Evolutionary conservation across 1,140 invertebrate species (phyloP).

Genomic region (Asobara japonica): DNA sequence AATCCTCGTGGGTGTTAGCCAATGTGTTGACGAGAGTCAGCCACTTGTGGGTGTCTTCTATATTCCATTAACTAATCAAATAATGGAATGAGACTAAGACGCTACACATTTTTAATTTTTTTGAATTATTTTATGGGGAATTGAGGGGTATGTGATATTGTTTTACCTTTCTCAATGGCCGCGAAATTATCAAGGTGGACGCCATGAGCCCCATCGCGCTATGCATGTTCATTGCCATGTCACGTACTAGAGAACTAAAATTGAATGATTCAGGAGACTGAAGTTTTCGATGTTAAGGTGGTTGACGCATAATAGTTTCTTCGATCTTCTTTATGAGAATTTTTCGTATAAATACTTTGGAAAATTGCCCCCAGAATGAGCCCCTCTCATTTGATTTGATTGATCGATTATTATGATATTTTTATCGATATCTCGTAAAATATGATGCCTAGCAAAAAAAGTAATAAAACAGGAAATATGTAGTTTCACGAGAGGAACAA

Average conservation of each 20-base stretch:
- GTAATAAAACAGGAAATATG: too few species aligned
- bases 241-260: not conserved
- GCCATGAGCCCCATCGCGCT: conserved; percentile 25
- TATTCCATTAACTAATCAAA: not conserved
- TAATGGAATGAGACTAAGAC: not conserved
- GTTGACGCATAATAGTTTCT: too few species aligned
- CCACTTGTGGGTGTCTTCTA: not conserved
- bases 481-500: too few species aligned
- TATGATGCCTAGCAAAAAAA: too few species aligned
- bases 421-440: too few species aligned
- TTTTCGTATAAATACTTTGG: too few species aligned
- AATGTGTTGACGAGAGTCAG: not conserved
- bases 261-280: not conserved
- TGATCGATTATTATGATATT: too few species aligned
- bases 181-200: conserved; percentile 42
- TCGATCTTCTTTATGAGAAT: too few species aligned
- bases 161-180: conserved; percentile 45
- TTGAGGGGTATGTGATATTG: not conserved
- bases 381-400: too few species aligned
- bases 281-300: too few species aligned
- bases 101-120: too few species aligned
- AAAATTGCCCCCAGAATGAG: too few species aligned
- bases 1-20: not conserved
- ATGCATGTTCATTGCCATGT: not conserved
- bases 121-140: not conserved